Evolutionary conservation across 2,888 invertebrate genomes (phyloP).

Genomic region (Congeria kusceri): DNA sequence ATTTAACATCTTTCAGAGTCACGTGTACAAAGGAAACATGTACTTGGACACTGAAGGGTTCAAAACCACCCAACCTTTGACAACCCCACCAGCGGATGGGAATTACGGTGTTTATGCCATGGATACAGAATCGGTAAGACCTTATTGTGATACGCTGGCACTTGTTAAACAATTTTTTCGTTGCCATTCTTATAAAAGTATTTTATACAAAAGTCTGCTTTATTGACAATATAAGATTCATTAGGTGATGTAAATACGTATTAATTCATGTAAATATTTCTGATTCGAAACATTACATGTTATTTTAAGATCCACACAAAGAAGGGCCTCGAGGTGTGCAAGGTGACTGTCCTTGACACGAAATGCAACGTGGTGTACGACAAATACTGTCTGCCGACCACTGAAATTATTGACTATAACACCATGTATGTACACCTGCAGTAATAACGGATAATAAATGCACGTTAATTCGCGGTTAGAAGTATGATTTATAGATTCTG

Average conservation of each 20-base stretch:
- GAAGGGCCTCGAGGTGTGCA: slow-evolving; percentile 28
- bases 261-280: neutral
- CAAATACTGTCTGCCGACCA: slow-evolving; percentile 24
- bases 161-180: too few relatives aligned
- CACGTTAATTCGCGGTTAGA: too few relatives aligned
- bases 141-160: too few relatives aligned
- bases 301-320: slow-evolving; percentile 29
- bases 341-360: slow-evolving; percentile 19
- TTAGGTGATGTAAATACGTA: too few relatives aligned
- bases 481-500: too few relatives aligned
- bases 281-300: neutral
- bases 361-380: slow-evolving; percentile 26
- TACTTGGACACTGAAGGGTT: slow-evolving; percentile 27
- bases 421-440: slow-evolving; percentile 31
- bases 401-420: slow-evolving; percentile 40
- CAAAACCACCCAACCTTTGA: neutral
- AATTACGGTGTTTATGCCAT: slow-evolving; percentile 18
- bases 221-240: too few relatives aligned
- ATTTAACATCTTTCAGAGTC: slow-evolving; percentile 23
- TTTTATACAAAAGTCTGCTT: too few relatives aligned
- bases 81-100: neutral
- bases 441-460: too few relatives aligned
- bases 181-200: too few relatives aligned
- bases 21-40: slow-evolving; percentile 29
- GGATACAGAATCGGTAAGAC: slow-evolving; percentile 35